Evolutionary conservation across 2,888 invertebrate genomes (phyloP).

Genomic region (Eudasyphora cyanicolor): DNA sequence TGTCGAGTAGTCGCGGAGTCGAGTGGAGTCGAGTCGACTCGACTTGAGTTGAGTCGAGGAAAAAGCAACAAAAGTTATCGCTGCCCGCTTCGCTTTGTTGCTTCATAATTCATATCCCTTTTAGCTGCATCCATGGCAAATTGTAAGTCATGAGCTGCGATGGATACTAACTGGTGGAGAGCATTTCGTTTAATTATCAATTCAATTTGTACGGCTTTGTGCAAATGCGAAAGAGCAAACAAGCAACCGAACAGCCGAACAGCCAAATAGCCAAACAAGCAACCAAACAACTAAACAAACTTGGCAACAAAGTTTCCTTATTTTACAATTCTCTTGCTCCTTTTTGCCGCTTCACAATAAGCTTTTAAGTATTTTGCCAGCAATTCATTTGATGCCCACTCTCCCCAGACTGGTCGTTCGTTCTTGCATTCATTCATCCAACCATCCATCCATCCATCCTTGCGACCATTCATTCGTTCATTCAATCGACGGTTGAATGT

Average conservation of each 20-base stretch:
- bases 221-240: constrained; percentile 23
- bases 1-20: no score
- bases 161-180: constrained; percentile 21
- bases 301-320: constrained; percentile 18
- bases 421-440: not conserved
- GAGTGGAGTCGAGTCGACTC: no score
- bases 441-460: no score
- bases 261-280: not conserved
- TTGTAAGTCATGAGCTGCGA: not conserved
- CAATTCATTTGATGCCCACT: constrained; percentile 27
- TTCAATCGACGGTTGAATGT: not conserved
- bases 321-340: constrained; percentile 18
- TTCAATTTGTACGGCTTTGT: constrained; percentile 41
- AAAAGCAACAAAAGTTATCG: constrained; percentile 18
- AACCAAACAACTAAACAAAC: not conserved
- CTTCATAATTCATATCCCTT: constrained; percentile 37
- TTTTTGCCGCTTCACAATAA: constrained; percentile 19
- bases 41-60: not conserved
- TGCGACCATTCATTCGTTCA: not conserved
- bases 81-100: not conserved
- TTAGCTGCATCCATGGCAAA: constrained; percentile 27
- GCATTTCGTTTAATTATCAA: constrained; percentile 51
- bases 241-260: not conserved
- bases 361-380: constrained; percentile 23
- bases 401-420: not conserved